These are phyloP conservation scores for Herpailurus yagouaroundi DNA, from an alignment of 2,113 vertebrate species.

Conservation along the genomic window DNA sequence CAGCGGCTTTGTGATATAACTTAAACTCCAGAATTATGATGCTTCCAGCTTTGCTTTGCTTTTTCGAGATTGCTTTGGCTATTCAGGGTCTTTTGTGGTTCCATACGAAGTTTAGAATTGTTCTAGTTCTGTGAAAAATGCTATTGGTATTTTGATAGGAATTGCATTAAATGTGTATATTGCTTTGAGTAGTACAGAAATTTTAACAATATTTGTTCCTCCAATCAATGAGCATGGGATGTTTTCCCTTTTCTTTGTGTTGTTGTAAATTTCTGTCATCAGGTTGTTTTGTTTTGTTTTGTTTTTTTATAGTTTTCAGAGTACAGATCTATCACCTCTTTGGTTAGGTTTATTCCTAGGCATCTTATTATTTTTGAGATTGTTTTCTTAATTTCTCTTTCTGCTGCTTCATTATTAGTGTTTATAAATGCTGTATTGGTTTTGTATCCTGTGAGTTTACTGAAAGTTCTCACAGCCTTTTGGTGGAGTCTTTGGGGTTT, in stretches of 20 bases:
- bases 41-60: neutral
- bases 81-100: neutral
- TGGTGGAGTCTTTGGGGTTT: neutral
- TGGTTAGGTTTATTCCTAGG: no score
- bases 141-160: neutral
- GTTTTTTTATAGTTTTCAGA: no score
- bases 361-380: no score
- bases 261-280: neutral
- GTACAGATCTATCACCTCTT: no score
- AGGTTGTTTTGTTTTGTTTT: no score
- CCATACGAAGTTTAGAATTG: neutral
- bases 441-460: neutral
- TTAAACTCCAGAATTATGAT: neutral
- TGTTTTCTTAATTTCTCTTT: no score
- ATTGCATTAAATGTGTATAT: neutral
- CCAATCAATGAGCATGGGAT: neutral
- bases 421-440: no score
- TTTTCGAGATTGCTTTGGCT: neutral
- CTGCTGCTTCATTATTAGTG: no score
- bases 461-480: neutral
- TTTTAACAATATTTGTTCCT: neutral
- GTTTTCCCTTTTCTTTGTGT: neutral
- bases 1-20: neutral
- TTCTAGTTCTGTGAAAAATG: neutral
- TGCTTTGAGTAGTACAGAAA: neutral